phyloP scores from a whole-genome alignment of 2,888 invertebrate species.

The Agrotis segetum region DNA sequence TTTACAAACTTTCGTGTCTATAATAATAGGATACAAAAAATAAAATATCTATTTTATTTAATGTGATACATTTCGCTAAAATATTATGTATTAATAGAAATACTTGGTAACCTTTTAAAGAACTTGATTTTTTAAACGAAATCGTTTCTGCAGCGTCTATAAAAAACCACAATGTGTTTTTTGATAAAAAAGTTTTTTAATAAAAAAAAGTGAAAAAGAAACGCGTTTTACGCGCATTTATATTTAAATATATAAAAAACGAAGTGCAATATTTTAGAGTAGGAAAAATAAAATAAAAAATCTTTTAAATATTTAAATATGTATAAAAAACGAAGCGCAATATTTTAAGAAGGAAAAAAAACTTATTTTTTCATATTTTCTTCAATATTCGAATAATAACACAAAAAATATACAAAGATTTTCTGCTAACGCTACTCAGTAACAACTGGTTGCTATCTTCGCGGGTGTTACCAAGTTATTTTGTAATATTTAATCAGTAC shows the following conservation, averaged over 20 bases:
- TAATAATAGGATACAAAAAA: no score
- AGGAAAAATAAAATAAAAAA: background rate
- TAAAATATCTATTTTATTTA: background rate
- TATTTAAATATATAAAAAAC: background rate
- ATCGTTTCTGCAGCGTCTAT: accelerated
- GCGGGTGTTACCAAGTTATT: slow-evolving; percentile 29
- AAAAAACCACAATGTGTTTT: background rate
- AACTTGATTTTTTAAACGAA: background rate
- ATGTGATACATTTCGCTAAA: background rate
- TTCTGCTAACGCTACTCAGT: slow-evolving; percentile 33
- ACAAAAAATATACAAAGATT: background rate
- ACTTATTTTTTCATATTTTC: no score
- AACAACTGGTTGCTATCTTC: slow-evolving; percentile 37
- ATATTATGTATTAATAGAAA: background rate
- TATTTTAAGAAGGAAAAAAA: background rate
- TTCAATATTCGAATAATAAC: background rate
- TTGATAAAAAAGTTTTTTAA: no score
- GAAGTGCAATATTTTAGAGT: background rate
- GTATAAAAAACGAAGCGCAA: background rate
- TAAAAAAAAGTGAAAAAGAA: no score
- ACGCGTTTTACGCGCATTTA: background rate
- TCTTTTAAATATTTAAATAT: background rate
- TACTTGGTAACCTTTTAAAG: background rate
- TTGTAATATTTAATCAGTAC: slow-evolving; percentile 47
- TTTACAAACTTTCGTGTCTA: no score